Conservation (phyloP, 2,113 vertebrate genomes). For the Sceloporus undulatus region DNA sequence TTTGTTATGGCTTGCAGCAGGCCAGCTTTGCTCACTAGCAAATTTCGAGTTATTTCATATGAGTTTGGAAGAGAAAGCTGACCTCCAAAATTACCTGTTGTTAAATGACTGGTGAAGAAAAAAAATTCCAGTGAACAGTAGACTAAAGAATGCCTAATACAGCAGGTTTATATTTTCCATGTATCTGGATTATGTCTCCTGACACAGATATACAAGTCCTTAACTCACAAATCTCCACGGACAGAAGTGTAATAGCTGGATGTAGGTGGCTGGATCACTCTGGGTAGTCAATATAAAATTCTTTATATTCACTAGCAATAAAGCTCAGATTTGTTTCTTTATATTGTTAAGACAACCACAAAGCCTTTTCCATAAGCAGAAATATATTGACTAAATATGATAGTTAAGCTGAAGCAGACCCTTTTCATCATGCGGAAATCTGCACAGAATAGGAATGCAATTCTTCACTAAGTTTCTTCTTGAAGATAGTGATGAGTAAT, state of each 20-base stretch:
- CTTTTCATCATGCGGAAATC: neutral
- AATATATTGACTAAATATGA: conserved; percentile 18
- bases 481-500: no score
- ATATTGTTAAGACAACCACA: conserved; percentile 52
- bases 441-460: no score
- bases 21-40: accelerated
- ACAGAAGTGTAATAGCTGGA: conserved; percentile 62
- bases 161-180: conserved; percentile 51
- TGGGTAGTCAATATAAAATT: conserved; percentile 58
- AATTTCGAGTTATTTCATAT: conserved; percentile 34
- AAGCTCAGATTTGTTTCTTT: conserved; percentile 58
- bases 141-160: conserved; percentile 49
- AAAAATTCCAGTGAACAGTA: conserved; percentile 32
- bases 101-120: conserved; percentile 41
- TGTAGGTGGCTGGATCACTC: conserved; percentile 58
- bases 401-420: neutral
- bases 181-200: conserved; percentile 72
- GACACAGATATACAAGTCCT: conserved; percentile 67
- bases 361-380: conserved; percentile 49
- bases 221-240: conserved; percentile 63
- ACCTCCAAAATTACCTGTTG: conserved; percentile 42
- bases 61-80: conserved; percentile 55
- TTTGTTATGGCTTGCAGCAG: conserved; percentile 45
- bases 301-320: conserved; percentile 69
- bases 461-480: no score